Conservation (phyloP, 2,113 vertebrate genomes). For the Halichoerus grypus region DNA sequence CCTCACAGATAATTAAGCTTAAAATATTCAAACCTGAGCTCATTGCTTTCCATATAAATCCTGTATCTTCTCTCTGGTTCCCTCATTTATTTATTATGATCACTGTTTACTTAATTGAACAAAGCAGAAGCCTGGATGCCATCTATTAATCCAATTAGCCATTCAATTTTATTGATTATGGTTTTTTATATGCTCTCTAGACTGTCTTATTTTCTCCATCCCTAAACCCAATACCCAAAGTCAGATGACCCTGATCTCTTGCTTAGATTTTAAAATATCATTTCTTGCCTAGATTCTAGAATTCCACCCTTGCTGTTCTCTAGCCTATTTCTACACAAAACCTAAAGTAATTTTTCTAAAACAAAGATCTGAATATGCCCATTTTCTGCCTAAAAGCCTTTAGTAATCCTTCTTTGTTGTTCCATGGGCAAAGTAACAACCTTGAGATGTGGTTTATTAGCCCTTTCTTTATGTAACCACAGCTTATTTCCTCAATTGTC, state of each 20-base stretch:
- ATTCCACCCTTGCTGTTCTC: background rate
- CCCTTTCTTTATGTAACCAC: background rate
- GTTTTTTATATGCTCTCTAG: background rate
- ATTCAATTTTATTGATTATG: background rate
- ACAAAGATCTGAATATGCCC: background rate
- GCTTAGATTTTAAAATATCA: conserved; percentile 4
- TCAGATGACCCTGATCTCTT: background rate
- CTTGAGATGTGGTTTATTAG: background rate
- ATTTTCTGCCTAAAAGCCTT: background rate
- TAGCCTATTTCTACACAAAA: background rate
- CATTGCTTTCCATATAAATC: background rate
- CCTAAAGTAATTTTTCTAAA: background rate
- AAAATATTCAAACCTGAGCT: background rate
- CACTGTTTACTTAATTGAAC: background rate
- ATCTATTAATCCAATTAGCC: background rate
- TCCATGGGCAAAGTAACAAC: background rate
- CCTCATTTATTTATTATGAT: background rate
- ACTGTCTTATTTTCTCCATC: background rate
- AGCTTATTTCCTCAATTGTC: background rate
- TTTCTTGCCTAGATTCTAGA: background rate
- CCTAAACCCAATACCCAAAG: background rate
- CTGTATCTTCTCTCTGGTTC: background rate
- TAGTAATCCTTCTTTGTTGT: background rate
- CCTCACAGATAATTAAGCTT: background rate
- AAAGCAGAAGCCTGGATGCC: background rate